These are phyloP conservation scores for Sander vitreus DNA, from an alignment of 2,113 vertebrate genomes.

Conservation along the genomic window DNA sequence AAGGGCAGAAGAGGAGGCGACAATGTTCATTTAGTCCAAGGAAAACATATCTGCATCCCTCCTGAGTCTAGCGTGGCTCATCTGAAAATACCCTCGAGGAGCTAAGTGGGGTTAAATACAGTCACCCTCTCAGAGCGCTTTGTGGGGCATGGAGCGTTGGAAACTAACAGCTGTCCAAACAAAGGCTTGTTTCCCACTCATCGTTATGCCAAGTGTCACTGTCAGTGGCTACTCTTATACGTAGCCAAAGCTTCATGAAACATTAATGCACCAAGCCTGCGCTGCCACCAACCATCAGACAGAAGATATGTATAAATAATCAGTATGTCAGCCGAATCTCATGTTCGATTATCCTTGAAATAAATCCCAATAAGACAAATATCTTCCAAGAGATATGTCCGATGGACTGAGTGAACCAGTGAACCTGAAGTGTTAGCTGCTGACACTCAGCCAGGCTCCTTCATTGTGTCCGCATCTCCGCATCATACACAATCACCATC, in stretches of 20 bases:
- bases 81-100: conserved; percentile 60
- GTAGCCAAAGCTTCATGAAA: conserved; percentile 70
- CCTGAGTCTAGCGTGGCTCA: conserved; percentile 41
- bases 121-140: conserved; percentile 64
- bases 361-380: not conserved
- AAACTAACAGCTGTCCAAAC: conserved; percentile 86
- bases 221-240: conserved; percentile 53
- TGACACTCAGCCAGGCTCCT: conserved; percentile 15
- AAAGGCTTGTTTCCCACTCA: conserved; percentile 81
- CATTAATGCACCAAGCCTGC: conserved; percentile 57
- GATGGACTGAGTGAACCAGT: not conserved
- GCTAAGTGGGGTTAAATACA: conserved; percentile 79
- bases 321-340: not conserved
- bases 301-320: not conserved
- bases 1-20: not conserved
- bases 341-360: not conserved
- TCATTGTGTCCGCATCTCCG: conserved; percentile 29
- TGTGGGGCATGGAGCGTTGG: conserved; percentile 57
- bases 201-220: conserved; percentile 71
- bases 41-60: conserved; percentile 39
- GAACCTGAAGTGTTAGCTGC: not conserved
- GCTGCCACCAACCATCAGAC: conserved; percentile 32
- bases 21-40: conserved; percentile 37
- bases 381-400: not conserved
- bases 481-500: conserved; percentile 63